Percentiles rank a stretch among this genome's conserved stretches.
Evolutionary conservation across 2,113 vertebrate genomes (phyloP).

Genomic region (Hiodon alosoides): DNA sequence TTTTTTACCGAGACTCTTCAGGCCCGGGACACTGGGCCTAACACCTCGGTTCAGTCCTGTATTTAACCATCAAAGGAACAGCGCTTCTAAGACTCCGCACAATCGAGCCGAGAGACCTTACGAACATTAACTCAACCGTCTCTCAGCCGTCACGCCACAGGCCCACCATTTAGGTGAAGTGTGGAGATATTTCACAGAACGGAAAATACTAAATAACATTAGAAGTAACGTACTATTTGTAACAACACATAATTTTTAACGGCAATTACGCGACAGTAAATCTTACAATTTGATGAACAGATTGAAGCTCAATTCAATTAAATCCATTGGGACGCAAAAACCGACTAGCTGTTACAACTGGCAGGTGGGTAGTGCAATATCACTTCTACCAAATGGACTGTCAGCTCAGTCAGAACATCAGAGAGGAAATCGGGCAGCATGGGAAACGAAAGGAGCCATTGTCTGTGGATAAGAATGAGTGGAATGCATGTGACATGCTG

Average conservation of each 20-base stretch:
- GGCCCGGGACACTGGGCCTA: no score
- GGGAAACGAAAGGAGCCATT: background rate
- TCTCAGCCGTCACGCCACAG: background rate
- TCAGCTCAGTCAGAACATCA: constrained; percentile 25
- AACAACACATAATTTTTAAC: no score
- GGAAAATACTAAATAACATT: no score
- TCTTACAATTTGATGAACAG: background rate
- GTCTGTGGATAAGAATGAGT: background rate
- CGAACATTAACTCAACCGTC: background rate
- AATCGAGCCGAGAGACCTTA: background rate
- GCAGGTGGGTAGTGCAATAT: constrained; percentile 19
- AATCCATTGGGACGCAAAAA: constrained; percentile 21
- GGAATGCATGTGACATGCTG: constrained; percentile 6
- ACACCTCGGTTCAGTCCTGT: no score
- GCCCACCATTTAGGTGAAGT: no score
- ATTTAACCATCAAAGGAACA: no score
- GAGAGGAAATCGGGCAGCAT: background rate
- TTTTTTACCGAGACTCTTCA: no score
- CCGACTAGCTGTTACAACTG: constrained; percentile 2
- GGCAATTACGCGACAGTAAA: no score
- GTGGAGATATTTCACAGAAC: background rate
- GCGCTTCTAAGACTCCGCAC: background rate
- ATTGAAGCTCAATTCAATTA: constrained; percentile 11
- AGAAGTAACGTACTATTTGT: no score
- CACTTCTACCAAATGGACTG: constrained; percentile 26